These are phyloP conservation scores for Platichthys stellatus DNA, from an alignment of 2,113 vertebrate genomes.

Conservation along the genomic window DNA sequence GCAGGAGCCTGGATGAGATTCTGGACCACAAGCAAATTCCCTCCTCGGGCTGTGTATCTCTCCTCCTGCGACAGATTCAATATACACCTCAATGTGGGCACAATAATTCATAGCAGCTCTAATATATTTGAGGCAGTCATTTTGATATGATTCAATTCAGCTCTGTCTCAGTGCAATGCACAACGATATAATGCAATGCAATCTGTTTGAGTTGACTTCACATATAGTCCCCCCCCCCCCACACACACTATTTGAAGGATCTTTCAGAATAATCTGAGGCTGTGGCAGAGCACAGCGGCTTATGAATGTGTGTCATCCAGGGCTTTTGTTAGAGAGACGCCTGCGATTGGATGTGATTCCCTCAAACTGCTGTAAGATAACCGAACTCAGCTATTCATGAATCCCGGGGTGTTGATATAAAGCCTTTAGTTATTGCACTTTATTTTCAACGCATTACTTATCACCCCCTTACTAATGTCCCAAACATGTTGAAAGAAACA, in stretches of 20 bases:
- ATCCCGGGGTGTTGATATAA: background rate
- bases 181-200: conserved; percentile 37
- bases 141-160: conserved; percentile 63
- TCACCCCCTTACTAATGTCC: background rate
- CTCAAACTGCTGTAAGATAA: conserved; percentile 24
- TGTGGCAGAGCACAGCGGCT: background rate
- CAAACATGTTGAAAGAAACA: background rate
- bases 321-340: conserved; percentile 18
- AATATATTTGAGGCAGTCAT: conserved; percentile 50
- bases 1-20: conserved; percentile 45
- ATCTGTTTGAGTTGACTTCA: conserved; percentile 63
- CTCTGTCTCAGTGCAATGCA: conserved; percentile 38
- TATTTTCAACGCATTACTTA: background rate
- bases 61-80: conserved; percentile 58
- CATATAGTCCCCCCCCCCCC: conserved; percentile 27
- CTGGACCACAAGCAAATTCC: conserved; percentile 43
- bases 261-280: conserved; percentile 38
- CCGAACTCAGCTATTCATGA: background rate
- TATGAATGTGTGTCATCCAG: conserved; percentile 2
- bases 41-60: conserved; percentile 22
- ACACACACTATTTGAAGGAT: conserved; percentile 25
- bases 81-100: conserved; percentile 44
- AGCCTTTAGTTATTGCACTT: background rate
- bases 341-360: conserved; percentile 31
- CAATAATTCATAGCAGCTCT: conserved; percentile 51